Evolutionary conservation across 2,113 vertebrate genomes (phyloP).

Genomic region (Xyrauchen texanus): DNA sequence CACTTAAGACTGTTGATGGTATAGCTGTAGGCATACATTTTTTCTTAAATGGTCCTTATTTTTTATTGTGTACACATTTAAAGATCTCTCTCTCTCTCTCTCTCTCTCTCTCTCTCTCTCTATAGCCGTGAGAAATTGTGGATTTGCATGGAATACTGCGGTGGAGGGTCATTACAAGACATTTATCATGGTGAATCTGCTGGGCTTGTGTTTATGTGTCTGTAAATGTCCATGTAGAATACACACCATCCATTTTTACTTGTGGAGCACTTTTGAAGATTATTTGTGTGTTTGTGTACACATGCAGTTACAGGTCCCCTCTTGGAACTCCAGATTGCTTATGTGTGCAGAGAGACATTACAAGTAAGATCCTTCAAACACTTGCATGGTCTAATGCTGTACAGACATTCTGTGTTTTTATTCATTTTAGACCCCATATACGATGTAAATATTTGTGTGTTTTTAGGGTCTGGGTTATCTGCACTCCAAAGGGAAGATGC

Average conservation of each 20-base stretch:
- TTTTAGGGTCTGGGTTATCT: slow-evolving; percentile 92
- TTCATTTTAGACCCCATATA: not conserved
- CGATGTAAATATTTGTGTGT: not conserved
- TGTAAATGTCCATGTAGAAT: not conserved
- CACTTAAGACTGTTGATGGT: too few relatives aligned
- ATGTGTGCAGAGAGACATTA: slow-evolving; percentile 93
- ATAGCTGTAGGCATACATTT: too few relatives aligned
- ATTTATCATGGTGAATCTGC: slow-evolving; percentile 54
- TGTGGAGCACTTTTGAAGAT: not conserved
- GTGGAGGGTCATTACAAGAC: slow-evolving; percentile 57
- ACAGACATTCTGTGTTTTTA: not conserved
- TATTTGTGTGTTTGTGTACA: slow-evolving; percentile 23
- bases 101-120: not conserved
- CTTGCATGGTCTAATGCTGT: not conserved
- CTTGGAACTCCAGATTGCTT: slow-evolving; percentile 92
- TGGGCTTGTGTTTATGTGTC: not conserved
- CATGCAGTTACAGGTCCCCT: slow-evolving; percentile 90
- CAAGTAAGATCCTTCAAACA: slow-evolving; percentile 77
- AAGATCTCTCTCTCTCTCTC: not conserved
- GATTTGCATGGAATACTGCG: slow-evolving; percentile 60
- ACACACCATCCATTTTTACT: not conserved
- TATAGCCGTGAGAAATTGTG: slow-evolving; percentile 56
- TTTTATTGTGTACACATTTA: not conserved
- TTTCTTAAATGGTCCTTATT: not conserved
- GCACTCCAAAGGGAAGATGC: slow-evolving; percentile 96